A percentile compares a stretch with the other conserved stretches of the same genome.
Evolutionary conservation across 2,797 vertebrate species (phyloP).

Genomic region (Hypotaenidia philippensis): DNA sequence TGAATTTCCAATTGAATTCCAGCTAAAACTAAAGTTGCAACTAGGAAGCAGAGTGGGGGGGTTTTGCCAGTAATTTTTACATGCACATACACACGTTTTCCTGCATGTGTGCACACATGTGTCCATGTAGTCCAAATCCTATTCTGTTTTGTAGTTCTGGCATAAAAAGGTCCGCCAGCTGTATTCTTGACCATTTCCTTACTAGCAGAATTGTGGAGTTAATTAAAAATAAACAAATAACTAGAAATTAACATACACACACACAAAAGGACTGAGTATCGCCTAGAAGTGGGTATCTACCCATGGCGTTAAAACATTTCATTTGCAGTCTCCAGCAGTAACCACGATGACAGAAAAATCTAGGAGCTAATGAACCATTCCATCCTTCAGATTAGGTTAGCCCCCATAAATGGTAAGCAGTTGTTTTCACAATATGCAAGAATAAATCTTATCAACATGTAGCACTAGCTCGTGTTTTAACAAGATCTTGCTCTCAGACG

Average conservation of each 20-base stretch:
- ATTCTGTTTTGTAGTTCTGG: not conserved
- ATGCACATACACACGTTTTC: not conserved
- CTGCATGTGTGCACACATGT: fast-evolving
- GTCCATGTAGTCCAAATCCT: not conserved
- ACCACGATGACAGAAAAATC: not conserved
- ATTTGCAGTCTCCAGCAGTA: not conserved
- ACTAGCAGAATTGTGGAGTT: not conserved
- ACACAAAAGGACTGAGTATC: not conserved
- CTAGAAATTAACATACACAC: not conserved
- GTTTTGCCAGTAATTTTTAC: not conserved
- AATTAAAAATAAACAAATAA: not conserved
- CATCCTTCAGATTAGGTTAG: conserved; percentile 19
- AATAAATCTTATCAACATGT: not conserved
- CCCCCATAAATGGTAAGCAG: not conserved
- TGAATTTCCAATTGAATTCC: not conserved
- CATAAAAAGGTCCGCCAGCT: not conserved
- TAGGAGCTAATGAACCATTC: conserved; percentile 28
- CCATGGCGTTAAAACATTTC: not conserved
- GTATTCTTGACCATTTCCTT: not conserved
- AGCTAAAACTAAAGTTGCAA: not conserved
- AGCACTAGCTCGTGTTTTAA: not conserved
- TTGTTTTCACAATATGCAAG: conserved; percentile 24
- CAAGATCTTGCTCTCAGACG: not conserved
- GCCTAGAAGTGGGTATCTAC: not conserved
- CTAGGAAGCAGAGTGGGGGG: fast-evolving